Percentiles rank a stretch among this genome's conserved stretches.
phyloP scores from a whole-genome alignment of 2,113 vertebrate species.

The Hippocampus mohnikei region DNA sequence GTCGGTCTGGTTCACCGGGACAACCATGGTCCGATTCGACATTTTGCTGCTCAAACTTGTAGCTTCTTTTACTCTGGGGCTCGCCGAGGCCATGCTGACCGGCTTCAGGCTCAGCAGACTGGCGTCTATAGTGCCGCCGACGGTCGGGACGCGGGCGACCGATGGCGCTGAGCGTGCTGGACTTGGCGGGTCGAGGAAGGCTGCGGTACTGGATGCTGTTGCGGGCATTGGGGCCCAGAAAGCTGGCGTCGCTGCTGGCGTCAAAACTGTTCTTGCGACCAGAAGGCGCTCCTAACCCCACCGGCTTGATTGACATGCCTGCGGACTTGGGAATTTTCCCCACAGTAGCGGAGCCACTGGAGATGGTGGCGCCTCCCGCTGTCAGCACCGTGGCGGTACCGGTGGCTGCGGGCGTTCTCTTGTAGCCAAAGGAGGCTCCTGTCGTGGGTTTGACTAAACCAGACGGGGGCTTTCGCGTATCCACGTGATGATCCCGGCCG shows the following conservation, averaged over 20 bases:
- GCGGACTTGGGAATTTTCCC: conserved; percentile 90
- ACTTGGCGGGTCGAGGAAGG: conserved; percentile 92
- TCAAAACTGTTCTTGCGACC: conserved; percentile 93
- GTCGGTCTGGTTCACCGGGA: conserved; percentile 93
- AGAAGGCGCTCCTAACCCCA: conserved; percentile 51
- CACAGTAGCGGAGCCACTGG: conserved; percentile 81
- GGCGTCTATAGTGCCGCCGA: conserved; percentile 85
- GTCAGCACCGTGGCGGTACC: conserved; percentile 90
- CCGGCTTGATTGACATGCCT: conserved; percentile 88
- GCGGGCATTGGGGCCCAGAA: conserved; percentile 83
- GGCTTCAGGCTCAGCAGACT: conserved; percentile 84
- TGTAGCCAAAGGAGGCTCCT: conserved; percentile 87
- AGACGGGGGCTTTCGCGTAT: conserved; percentile 91
- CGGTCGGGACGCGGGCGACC: conserved; percentile 72
- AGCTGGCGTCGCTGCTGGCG: conserved; percentile 81
- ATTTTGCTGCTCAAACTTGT: conserved; percentile 53
- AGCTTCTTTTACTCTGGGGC: conserved; percentile 80
- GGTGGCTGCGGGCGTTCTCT: conserved; percentile 80
- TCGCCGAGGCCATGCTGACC: conserved; percentile 52
- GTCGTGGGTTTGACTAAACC: conserved; percentile 84
- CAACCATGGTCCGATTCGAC: conserved; percentile 60
- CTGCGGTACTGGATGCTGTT: conserved; percentile 95
- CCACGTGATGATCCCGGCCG: conserved; percentile 80
- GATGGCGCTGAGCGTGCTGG: conserved; percentile 88
- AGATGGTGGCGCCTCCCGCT: conserved; percentile 77